Evolutionary conservation across 1,140 invertebrate species (phyloP), one percentile per base, ranked within the genome.

Genomic region (Teleogryllus occipitalis): DNA sequence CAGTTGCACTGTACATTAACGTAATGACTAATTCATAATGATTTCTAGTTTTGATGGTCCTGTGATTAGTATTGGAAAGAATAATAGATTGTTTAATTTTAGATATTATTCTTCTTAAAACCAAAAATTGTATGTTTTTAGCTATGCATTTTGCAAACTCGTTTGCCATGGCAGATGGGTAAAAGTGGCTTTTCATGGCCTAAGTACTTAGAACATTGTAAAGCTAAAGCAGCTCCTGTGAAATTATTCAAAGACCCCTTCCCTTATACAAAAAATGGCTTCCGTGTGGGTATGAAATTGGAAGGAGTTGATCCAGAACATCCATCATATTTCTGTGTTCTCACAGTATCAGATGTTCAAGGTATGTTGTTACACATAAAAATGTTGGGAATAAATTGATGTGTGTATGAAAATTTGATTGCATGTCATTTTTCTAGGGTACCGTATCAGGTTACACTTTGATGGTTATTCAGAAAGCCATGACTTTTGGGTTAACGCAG

Each of bases 291-390:
- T 14, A 97, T 97, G 95, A 95, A 96, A 84, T 84, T 98, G 77
- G 97, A 98, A 88, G 96, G 95, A 0, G 95, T 98, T 80, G 97
- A 99, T 88, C 96, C 96, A 0, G 91, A 93, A 82, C 94, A 97
- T 86, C 96, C 95, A 78, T 93, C 94, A 0, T 86, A 95, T 76
- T 97, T 96, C 84, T 97, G 96, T 86, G 95, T 97, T 46, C 89
- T 97, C 46, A 94, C 92, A 21, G 93, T 98, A 21, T 92, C 92
- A 0, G 95, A 98, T 86, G 90, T 95, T 75, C 90, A 91, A 82
- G 90, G 89, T 81, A 83, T 80, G 76, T 79, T 80, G 22, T 77
- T 73, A 18, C 46, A 77, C 8, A 8, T 7, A 12, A 18, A 27
- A 77, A n/a, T 39, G 10, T 77, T 1, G 49, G 22, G 18, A 27